Evolutionary conservation across 1,140 invertebrate genomes (phyloP).

Genomic region (Pogonognathellus flavescens): DNA sequence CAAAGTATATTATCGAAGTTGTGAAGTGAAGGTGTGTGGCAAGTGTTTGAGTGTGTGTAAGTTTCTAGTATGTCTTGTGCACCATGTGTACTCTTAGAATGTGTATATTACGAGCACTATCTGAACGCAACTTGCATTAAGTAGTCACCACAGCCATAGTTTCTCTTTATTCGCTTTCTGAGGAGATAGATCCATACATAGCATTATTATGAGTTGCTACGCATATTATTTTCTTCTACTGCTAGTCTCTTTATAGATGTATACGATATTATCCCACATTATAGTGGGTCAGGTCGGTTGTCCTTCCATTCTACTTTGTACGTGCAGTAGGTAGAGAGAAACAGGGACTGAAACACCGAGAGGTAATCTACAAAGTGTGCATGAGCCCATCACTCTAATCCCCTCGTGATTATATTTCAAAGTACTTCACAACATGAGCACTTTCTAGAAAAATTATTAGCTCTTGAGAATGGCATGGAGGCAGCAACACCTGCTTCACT

Average conservation of each 20-base stretch:
- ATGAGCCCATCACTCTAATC: constrained; percentile 56
- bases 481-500: constrained; percentile 43
- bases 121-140: too few relatives aligned
- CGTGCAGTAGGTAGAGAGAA: background rate
- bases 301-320: background rate
- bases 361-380: constrained; percentile 54
- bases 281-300: background rate
- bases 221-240: background rate
- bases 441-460: constrained; percentile 47
- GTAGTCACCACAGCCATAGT: too few relatives aligned
- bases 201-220: too few relatives aligned
- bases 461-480: constrained; percentile 49
- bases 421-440: constrained; percentile 45
- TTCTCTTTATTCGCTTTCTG: too few relatives aligned
- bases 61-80: too few relatives aligned
- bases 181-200: too few relatives aligned
- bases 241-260: background rate
- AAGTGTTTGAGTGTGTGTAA: too few relatives aligned
- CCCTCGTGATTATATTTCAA: constrained; percentile 57
- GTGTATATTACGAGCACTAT: too few relatives aligned
- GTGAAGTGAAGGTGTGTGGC: too few relatives aligned
- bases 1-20: too few relatives aligned
- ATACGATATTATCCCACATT: background rate
- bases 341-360: constrained; percentile 10
- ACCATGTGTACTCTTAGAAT: too few relatives aligned